phyloP scores from a whole-genome alignment of 2,888 invertebrate species.

The Chymomyza amoena region DNA sequence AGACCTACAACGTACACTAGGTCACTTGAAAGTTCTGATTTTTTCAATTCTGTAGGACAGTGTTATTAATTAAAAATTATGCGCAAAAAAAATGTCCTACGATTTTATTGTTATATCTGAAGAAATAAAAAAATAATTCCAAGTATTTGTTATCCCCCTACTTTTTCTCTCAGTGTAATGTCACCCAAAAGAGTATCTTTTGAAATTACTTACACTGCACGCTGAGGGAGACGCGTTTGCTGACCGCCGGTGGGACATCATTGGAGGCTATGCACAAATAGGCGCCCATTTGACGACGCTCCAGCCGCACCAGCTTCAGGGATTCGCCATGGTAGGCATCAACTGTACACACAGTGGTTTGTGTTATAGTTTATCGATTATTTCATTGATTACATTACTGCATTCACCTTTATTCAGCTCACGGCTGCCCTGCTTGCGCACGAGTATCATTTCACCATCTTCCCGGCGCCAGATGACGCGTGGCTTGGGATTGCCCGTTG shows the following conservation, averaged over 20 bases:
- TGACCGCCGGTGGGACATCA: slow-evolving; percentile 94
- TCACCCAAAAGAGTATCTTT: background rate
- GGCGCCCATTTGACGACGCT: slow-evolving; percentile 93
- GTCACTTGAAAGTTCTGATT: too few relatives aligned
- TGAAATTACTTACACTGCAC: slow-evolving; percentile 89
- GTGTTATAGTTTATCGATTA: background rate
- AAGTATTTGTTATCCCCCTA: too few relatives aligned
- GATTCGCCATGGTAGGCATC: slow-evolving; percentile 88
- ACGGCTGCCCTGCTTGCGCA: slow-evolving; percentile 80
- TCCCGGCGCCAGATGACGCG: slow-evolving; percentile 90
- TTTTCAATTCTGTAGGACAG: too few relatives aligned
- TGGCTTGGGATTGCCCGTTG: slow-evolving; percentile 89
- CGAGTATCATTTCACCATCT: slow-evolving; percentile 83
- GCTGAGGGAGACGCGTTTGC: slow-evolving; percentile 91
- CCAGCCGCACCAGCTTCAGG: slow-evolving; percentile 87
- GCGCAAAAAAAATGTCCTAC: too few relatives aligned
- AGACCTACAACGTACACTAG: too few relatives aligned
- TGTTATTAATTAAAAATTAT: too few relatives aligned
- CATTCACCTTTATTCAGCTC: slow-evolving; percentile 78
- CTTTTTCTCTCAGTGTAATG: background rate
- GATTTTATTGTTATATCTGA: too few relatives aligned
- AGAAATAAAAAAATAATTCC: too few relatives aligned
- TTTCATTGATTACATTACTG: background rate
- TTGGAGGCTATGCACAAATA: slow-evolving; percentile 95
- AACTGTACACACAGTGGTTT: slow-evolving; percentile 77